Evolutionary conservation across 2,113 vertebrate species (phyloP), one percentile per base, ranked within the genome.

Genomic region (Chamaea fasciata): DNA sequence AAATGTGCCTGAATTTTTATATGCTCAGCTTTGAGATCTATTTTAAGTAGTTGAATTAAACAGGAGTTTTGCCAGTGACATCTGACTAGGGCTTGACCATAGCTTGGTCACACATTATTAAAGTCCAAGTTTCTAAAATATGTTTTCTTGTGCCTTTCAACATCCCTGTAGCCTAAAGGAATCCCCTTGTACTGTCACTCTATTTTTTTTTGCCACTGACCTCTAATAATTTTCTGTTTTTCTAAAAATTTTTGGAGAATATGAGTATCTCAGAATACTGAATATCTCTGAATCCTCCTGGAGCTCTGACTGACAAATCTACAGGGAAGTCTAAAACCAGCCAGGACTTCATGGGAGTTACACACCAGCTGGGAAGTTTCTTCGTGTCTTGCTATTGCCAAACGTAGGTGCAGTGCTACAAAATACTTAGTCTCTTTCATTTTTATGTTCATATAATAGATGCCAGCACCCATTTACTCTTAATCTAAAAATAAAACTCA

Each of bases 401-500:
- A 91, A 64, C 18, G 30, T 83, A 92, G 75, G 88, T 90, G 50
- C 88, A 74, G 47, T 10, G 68, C 79, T 92, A 60, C 39, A 70
- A 83, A 90, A 86, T 59, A 90, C 55, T 92, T 67, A 88, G 53
- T 63, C 7, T 70, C 68, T 74, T 90, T 90, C 47, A 77, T 81
- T 90, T 94, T 85, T 81, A 65, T 64, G 56, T 83, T 92, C 89
- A 46, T 90, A 63, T 77, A 74, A 89, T 44, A 78, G 76, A 94
- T 81, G 80, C 53, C 86, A 91, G 52, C 37, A 89, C 52, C 30
- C 39, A 78, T 78, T 76, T 46, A 87, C 37, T 76, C 70, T 77
- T 86, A 88, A 67, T 78, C 73, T 74, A 91, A 94, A 90, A 95
- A 63, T 63, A 89, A 89, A 92, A 78, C 35, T 89, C 88, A 74